These are phyloP conservation scores for Catostylus mosaicus DNA, from an alignment of 30 jellyfish, hydroid and myxozoan genomes.

Conservation along the genomic window DNA sequence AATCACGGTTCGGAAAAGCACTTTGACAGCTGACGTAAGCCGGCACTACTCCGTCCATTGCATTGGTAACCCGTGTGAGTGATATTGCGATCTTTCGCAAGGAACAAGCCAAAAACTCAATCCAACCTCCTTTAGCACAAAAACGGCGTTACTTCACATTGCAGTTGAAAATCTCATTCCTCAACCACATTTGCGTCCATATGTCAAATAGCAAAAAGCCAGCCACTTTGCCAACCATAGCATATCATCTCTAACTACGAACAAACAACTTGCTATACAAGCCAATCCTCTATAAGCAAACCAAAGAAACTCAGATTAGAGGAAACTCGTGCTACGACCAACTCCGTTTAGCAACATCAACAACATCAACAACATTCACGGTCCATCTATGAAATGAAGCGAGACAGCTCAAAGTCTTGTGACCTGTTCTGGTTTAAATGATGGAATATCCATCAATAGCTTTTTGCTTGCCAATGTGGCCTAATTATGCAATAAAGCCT, in stretches of 20 bases:
- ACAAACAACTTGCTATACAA: not conserved
- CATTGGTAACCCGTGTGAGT: not conserved
- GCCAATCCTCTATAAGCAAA: not conserved
- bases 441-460: slow-evolving; percentile 48
- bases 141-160: not conserved
- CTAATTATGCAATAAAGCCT: slow-evolving; percentile 16
- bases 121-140: not conserved
- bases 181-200: not conserved
- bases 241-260: not conserved
- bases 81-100: not conserved
- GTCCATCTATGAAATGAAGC: not conserved
- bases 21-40: not conserved
- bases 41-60: too few relatives aligned
- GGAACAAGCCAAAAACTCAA: not conserved
- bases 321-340: not conserved
- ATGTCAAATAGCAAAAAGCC: not conserved
- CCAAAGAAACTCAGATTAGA: slow-evolving; percentile 10
- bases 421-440: not conserved
- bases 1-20: not conserved
- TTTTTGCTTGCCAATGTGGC: slow-evolving; percentile 46
- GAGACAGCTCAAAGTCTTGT: not conserved
- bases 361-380: not conserved
- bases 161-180: too few relatives aligned
- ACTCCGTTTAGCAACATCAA: not conserved
- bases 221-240: not conserved